Evolutionary conservation across 2,113 vertebrate genomes (phyloP).

Genomic region (Corythoichthys haematopterus): DNA sequence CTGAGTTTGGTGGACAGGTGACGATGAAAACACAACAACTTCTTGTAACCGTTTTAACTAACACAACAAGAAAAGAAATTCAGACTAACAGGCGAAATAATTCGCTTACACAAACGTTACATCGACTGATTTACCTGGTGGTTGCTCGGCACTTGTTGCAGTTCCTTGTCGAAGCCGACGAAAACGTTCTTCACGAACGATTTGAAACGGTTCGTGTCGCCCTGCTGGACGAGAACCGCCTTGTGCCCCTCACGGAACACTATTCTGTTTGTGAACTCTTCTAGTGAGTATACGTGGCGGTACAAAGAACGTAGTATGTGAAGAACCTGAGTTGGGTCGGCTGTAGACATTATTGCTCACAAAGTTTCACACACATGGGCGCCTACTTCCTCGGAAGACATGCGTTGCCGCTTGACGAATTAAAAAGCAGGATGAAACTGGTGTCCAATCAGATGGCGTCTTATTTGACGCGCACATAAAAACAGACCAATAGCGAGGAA

Average conservation of each 20-base stretch:
- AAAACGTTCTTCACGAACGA: conserved; percentile 41
- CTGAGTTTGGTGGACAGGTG: no score
- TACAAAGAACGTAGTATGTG: conserved; percentile 54
- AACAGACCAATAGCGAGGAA: conserved; percentile 25
- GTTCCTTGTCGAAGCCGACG: conserved; percentile 57
- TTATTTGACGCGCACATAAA: not conserved
- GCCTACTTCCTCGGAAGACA: not conserved
- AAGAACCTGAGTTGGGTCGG: conserved; percentile 25
- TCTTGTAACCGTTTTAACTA: not conserved
- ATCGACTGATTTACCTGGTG: conserved; percentile 44
- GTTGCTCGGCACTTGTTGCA: conserved; percentile 53
- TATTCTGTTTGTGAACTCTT: conserved; percentile 49
- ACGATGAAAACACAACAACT: no score
- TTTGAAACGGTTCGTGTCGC: conserved; percentile 46
- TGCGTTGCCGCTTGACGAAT: conserved; percentile 23
- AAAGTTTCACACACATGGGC: not conserved
- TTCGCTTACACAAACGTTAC: not conserved
- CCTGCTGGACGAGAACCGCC: conserved; percentile 34
- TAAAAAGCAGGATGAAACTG: accelerated
- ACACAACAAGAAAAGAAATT: not conserved
- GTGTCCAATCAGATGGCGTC: conserved; percentile 26
- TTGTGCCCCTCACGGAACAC: conserved; percentile 56
- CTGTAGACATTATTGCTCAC: conserved; percentile 24
- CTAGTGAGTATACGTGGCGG: conserved; percentile 40
- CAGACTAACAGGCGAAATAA: not conserved